phyloP scores from a whole-genome alignment of 2,113 vertebrate genomes.

The Cygnus buccinator region DNA sequence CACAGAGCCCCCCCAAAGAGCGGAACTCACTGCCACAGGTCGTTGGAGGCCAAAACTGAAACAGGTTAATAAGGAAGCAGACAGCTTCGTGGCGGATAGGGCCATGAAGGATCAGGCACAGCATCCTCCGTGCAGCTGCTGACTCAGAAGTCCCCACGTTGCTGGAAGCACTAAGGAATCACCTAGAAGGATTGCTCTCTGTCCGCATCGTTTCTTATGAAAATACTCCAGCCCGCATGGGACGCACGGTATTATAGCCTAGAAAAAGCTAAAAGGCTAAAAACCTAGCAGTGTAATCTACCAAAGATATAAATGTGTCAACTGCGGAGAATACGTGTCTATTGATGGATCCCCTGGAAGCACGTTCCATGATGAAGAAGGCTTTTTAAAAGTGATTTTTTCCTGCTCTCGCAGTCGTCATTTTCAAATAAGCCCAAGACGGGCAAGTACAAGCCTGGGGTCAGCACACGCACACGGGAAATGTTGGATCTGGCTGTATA shows the following conservation, averaged over 20 bases:
- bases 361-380: neutral
- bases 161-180: neutral
- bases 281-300: neutral
- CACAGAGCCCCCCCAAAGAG: neutral
- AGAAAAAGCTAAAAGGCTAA: neutral
- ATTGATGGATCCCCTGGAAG: neutral
- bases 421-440: conserved; percentile 10
- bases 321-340: neutral
- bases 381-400: neutral
- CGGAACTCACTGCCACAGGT: neutral
- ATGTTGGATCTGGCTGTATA: neutral
- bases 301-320: conserved; percentile 3
- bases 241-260: neutral
- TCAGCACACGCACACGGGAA: neutral
- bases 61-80: neutral
- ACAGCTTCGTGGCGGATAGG: neutral
- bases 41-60: neutral
- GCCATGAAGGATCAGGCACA: neutral
- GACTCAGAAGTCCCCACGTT: neutral
- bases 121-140: neutral
- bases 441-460: neutral
- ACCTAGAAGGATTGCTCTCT: neutral
- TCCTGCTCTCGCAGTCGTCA: neutral
- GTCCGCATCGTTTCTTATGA: neutral
- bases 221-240: neutral